Percentiles rank a stretch among this genome's conserved stretches.
Conservation (phyloP, 64 coral and sea anemone species). For the Dendronephthya gigantea region DNA sequence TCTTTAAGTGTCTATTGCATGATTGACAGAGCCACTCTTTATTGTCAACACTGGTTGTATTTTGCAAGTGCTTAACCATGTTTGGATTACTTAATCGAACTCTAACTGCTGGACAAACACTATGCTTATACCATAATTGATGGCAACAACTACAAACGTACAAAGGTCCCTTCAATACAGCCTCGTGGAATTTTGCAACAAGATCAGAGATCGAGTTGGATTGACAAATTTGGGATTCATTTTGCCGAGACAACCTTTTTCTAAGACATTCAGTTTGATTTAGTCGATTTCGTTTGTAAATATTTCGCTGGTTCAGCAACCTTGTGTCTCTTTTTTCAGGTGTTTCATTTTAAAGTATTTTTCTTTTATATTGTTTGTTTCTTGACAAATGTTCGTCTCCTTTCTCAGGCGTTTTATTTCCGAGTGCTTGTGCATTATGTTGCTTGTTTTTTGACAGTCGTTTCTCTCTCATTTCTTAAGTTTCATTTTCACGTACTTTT, state of each 20-base stretch:
- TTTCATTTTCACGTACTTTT: neutral
- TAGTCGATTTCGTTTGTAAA: no score
- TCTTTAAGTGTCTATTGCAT: neutral
- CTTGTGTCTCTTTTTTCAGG: neutral
- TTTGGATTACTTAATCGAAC: neutral
- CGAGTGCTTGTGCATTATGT: neutral
- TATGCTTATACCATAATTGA: slow-evolving; percentile 12
- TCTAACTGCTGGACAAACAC: neutral
- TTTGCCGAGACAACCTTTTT: no score
- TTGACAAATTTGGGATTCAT: neutral
- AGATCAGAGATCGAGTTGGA: neutral
- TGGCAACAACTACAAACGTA: neutral
- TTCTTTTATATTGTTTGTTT: neutral
- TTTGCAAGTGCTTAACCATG: neutral
- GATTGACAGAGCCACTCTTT: neutral
- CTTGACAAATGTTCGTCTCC: neutral
- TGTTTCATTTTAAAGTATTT: neutral
- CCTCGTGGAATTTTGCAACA: neutral
- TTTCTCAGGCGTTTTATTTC: neutral
- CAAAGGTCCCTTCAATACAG: neutral
- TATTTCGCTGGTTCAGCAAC: neutral
- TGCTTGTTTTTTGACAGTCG: neutral
- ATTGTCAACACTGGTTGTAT: neutral
- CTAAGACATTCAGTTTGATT: no score
- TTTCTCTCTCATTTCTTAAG: neutral